These are phyloP conservation scores for Bubalus kerabau DNA, from an alignment of 2,113 vertebrate genomes.

Conservation along the genomic window DNA sequence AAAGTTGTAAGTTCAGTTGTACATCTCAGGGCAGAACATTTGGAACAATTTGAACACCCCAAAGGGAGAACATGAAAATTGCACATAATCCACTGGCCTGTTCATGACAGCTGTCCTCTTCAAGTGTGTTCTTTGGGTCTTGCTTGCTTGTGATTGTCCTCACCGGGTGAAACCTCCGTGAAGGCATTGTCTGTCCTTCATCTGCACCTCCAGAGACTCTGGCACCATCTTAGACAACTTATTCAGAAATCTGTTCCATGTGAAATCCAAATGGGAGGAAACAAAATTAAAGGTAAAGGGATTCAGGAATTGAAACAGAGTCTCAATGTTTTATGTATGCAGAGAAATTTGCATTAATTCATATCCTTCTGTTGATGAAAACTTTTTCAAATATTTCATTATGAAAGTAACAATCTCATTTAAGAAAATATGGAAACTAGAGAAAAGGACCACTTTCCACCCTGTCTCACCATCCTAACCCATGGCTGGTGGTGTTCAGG, in stretches of 20 bases:
- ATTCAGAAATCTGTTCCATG: constrained; percentile 45
- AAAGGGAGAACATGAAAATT: not conserved
- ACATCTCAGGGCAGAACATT: not conserved
- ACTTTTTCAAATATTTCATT: constrained; percentile 61
- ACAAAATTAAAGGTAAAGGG: constrained; percentile 60
- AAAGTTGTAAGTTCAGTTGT: not conserved
- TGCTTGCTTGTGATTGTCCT: not conserved
- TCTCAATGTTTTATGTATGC: constrained; percentile 68
- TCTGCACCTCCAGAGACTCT: not conserved
- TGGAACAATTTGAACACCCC: not conserved
- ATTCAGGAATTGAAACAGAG: constrained; percentile 50
- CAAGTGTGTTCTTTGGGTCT: not conserved
- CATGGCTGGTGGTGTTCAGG: not conserved
- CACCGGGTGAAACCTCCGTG: not conserved
- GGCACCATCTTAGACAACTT: not conserved
- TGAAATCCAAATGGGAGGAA: not conserved
- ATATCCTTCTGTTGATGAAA: constrained; percentile 65
- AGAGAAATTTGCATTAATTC: constrained; percentile 72
- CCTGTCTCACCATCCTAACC: not conserved
- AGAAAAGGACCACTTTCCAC: not conserved
- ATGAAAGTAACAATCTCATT: constrained; percentile 29
- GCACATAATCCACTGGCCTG: no score
- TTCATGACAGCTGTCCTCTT: not conserved
- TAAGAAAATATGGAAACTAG: constrained; percentile 15
- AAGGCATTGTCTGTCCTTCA: not conserved